A percentile compares a stretch with the other conserved stretches of the same genome.
Evolutionary conservation across 2,888 invertebrate species (phyloP).

Genomic region (Melangyna quadrimaculata): DNA sequence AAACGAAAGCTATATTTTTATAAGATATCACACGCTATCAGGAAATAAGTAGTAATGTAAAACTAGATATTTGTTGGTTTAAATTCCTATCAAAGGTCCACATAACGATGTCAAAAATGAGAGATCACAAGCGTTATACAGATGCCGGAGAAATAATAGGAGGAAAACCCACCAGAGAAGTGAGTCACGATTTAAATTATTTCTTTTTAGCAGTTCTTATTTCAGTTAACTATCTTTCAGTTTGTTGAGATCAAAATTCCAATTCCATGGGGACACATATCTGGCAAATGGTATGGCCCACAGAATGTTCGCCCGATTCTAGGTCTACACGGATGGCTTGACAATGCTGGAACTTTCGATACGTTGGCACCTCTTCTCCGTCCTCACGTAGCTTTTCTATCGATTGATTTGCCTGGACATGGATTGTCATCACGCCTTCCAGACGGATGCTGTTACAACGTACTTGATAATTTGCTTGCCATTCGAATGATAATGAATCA

Average conservation of each 20-base stretch:
- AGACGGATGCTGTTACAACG: conserved; percentile 82
- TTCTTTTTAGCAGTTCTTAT: background rate
- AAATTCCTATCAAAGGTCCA: background rate
- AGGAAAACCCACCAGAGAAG: conserved; percentile 76
- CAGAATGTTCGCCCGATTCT: conserved; percentile 85
- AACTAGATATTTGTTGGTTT: background rate
- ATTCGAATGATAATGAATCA: conserved; percentile 84
- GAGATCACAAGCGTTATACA: conserved; percentile 74
- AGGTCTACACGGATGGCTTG: conserved; percentile 90
- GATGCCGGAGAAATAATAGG: conserved; percentile 79
- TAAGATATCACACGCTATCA: background rate
- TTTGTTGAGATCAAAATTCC: conserved; percentile 86
- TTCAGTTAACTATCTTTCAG: conserved; percentile 73
- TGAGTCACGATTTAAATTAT: conserved; percentile 72
- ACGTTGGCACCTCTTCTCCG: conserved; percentile 84
- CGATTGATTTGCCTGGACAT: conserved; percentile 88
- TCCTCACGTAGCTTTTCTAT: conserved; percentile 82
- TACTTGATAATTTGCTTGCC: conserved; percentile 80
- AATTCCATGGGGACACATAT: conserved; percentile 86
- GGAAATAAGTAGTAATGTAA: background rate
- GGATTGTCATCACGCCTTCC: conserved; percentile 87
- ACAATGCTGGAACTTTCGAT: conserved; percentile 90
- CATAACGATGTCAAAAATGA: background rate
- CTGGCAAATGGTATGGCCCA: conserved; percentile 88
- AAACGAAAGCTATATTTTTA: background rate